Evolutionary conservation across 2,888 invertebrate genomes (phyloP).

Genomic region (Lasius platythorax): DNA sequence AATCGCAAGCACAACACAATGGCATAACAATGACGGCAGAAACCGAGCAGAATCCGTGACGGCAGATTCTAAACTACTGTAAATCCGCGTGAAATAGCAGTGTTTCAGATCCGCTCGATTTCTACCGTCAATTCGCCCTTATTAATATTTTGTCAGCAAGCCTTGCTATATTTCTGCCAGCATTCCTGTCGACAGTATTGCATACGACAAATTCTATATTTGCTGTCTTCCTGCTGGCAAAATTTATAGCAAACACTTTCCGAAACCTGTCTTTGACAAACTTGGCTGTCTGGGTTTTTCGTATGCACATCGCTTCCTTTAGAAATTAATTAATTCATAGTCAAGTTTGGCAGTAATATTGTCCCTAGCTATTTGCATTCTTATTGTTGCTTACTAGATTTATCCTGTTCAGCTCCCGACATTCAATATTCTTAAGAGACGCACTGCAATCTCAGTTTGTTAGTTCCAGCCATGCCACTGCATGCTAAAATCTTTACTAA

Average conservation of each 20-base stretch:
- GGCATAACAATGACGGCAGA: not conserved
- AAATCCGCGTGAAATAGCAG: not conserved
- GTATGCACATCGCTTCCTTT: slow-evolving; percentile 72
- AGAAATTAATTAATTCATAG: slow-evolving; percentile 82
- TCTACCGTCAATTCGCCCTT: not conserved
- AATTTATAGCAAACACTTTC: not conserved
- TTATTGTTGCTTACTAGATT: slow-evolving; percentile 74
- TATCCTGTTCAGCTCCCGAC: slow-evolving; percentile 53
- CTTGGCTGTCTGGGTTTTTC: slow-evolving; percentile 15
- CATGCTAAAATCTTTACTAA: slow-evolving; percentile 65
- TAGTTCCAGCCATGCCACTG: slow-evolving; percentile 61
- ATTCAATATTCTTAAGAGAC: slow-evolving; percentile 52
- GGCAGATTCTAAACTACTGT: not conserved
- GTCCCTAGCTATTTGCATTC: slow-evolving; percentile 83
- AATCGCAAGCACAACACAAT: not conserved
- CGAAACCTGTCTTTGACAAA: slow-evolving; percentile 1
- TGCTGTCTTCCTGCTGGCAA: not conserved
- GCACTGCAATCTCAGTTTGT: slow-evolving; percentile 55
- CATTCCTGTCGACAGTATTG: not conserved
- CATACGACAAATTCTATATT: not conserved
- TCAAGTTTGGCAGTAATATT: slow-evolving; percentile 86
- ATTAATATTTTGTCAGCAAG: not conserved
- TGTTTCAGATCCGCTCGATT: not conserved
- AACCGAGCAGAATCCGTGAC: not conserved
- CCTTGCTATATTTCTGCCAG: not conserved